Conservation (phyloP, 2,797 vertebrate species). For the Bovichtus variegatus region DNA sequence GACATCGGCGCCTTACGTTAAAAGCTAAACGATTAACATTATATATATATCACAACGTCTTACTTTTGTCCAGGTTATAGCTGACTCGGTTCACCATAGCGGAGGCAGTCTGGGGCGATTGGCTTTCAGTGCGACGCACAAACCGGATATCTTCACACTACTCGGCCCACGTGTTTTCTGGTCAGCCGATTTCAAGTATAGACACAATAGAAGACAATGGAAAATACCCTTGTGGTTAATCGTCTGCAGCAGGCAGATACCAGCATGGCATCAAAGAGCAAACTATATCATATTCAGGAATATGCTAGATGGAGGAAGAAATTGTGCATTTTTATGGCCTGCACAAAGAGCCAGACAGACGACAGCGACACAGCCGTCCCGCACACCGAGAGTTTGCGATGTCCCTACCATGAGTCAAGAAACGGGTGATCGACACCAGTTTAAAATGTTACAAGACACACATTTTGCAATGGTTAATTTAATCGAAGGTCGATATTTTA, state of each 20-base stretch:
- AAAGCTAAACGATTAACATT: background rate
- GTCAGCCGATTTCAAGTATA: conserved; percentile 53
- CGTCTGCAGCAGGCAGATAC: too few species aligned
- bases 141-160: conserved; percentile 75
- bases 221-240: background rate
- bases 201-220: conserved; percentile 80
- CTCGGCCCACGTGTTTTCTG: conserved; percentile 81
- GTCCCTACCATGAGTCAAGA: background rate
- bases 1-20: background rate
- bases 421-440: background rate
- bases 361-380: background rate
- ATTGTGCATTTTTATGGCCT: background rate
- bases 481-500: background rate
- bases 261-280: too few species aligned
- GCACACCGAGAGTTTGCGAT: background rate
- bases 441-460: background rate
- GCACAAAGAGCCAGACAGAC: conserved; percentile 4
- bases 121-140: conserved; percentile 37
- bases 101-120: conserved; percentile 30
- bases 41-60: conserved; percentile 6
- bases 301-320: background rate
- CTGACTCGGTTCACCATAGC: conserved; percentile 37
- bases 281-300: background rate
- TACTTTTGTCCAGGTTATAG: conserved; percentile 34
- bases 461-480: background rate